Evolutionary conservation across 2,888 invertebrate species (phyloP), one percentile per base, ranked within the genome.

Genomic region (Hypselothyrea guttata): DNA sequence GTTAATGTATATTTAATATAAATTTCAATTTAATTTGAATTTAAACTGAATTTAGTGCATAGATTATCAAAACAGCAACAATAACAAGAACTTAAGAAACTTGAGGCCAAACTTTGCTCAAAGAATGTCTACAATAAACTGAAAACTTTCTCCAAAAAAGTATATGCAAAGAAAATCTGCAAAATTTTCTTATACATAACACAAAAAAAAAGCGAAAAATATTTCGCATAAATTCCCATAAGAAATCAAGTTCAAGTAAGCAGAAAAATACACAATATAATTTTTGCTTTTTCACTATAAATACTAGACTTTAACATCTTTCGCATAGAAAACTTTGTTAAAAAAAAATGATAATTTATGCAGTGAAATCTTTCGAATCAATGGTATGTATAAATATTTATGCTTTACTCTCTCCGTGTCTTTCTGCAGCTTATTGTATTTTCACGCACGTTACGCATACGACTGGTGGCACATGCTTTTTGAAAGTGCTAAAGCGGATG

Each of bases 1-100:
- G 65, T 52, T 60, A 60, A 69, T 60, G 54, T 42, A 11, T 34
- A 45, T 68, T 68, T 71, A 71, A 71, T 71, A 60, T 52, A 60
- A 66, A 67, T 72, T 55, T 40, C 34, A 69, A 49, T 52, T 45
- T 68, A 69, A 69, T 69, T 68, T 52, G 34, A 66, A 41, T 60
- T 70, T 48, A 49, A 70, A 27, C 18, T 8, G 22, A 64, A 54
- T 31, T 38, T 16, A 8, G 15, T n/a, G 46, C 49, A 42, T 37
- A 51, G 44, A 38, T 49, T 44, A 51, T 27, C 1, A 27, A 16
- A 53, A 22, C n/a, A n/a, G n/a, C 28, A 9, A 22, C 22, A 18
- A 30, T 1, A 7, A 13, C 8, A 42, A 64, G n/a, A 16, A 37
- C 3, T 38, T 11, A 7, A 4, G 2, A 18, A 38, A 38, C 38